phyloP scores from a whole-genome alignment of 2,797 vertebrate species.

The Muraenolepis orangiensis region DNA sequence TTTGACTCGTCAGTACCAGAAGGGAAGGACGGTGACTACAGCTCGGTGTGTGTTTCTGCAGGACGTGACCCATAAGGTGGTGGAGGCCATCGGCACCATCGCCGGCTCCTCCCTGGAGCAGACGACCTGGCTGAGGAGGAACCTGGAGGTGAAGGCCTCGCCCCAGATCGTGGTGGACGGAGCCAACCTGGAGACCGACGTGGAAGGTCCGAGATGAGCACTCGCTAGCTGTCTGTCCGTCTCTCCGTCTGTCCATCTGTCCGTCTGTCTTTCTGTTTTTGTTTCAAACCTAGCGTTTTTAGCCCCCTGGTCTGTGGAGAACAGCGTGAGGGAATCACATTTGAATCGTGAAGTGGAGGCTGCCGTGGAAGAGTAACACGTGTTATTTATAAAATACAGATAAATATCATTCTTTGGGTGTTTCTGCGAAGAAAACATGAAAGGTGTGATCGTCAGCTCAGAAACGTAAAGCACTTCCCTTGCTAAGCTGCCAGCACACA shows the following conservation, averaged over 20 bases:
- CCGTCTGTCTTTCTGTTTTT: background rate
- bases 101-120: constrained; percentile 97
- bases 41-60: constrained; percentile 41
- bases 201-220: constrained; percentile 79
- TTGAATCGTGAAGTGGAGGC: background rate
- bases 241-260: too few species aligned
- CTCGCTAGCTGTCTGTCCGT: background rate
- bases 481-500: background rate
- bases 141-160: constrained; percentile 95
- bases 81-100: constrained; percentile 93
- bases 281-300: background rate
- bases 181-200: constrained; percentile 85
- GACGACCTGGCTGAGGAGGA: constrained; percentile 96
- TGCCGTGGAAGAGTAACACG: background rate
- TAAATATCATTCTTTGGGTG: background rate
- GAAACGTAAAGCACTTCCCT: background rate
- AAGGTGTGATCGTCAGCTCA: background rate
- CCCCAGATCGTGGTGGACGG: constrained; percentile 96
- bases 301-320: background rate
- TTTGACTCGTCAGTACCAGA: background rate
- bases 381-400: background rate
- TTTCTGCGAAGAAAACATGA: background rate
- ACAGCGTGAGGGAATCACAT: background rate
- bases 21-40: background rate
- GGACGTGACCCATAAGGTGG: constrained; percentile 97